Evolutionary conservation across 2,888 invertebrate species (phyloP), one percentile per base, ranked within the genome.

Genomic region (Zaprionus obscuricornis): DNA sequence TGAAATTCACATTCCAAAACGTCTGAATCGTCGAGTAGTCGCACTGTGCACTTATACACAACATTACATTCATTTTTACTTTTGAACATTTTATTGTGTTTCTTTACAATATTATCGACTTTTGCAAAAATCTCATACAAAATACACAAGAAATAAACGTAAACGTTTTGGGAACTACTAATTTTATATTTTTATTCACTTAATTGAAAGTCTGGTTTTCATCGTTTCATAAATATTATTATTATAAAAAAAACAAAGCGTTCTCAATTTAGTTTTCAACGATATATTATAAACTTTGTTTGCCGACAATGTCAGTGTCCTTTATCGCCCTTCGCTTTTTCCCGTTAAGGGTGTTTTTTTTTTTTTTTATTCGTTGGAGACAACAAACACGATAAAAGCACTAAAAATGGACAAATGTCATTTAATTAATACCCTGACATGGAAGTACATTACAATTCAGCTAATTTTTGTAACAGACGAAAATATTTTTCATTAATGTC

Each of bases 1-100:
- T 96, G 96, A 92, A 96, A 97, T 93, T 97, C 97, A 90, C 96
- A 96, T 92, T 97, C 96, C 88, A 97, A 92, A 87, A 97, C 95
- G 92, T 97, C 97, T 75, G 95, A 94, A 91, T 97, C 97, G 91
- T 97, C 97, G 87, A 97, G 92, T 73, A 97, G 92, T 87, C 97
- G 93, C 85, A 97, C 95, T 83, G 96, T 96, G 90, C 96, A 96
- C 92, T 95, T 96, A 91, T 94, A 94, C 91, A 94, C 94, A 91
- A 94, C 92, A 90, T 93, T 93, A 86, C 93, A 92, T 92, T 95
- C 95, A 91, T 94, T 94, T 91, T 94, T 94, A 88, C 85, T 89
- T 76, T 88, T 89, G 55, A 89, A 89, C 88, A 89, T 89, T 66
- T 75, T 74, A 46, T 55, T 56, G 43, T n/a, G n/a, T n/a, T 43